Conservation (phyloP, 2,113 vertebrate genomes). For the Arenaria interpres region DNA sequence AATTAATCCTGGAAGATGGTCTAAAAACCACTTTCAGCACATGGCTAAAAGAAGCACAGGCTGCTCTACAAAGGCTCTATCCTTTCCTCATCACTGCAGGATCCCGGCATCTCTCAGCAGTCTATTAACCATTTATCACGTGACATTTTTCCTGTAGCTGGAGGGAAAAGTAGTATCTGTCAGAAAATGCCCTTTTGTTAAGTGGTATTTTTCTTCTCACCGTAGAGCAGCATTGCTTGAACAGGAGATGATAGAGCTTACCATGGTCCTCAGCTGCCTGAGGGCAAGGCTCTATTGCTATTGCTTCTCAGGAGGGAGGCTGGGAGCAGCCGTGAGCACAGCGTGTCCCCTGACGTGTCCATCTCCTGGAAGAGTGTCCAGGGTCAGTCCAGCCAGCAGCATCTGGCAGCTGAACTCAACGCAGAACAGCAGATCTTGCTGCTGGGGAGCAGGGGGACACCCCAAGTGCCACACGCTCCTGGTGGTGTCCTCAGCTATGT, state of each 20-base stretch:
- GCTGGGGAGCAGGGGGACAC: not conserved
- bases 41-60: not conserved
- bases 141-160: not conserved
- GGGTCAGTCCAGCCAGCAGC: not conserved
- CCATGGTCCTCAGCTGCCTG: not conserved
- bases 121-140: not conserved
- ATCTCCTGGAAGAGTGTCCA: not conserved
- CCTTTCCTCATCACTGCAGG: not conserved
- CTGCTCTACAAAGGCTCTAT: not conserved
- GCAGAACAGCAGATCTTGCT: not conserved
- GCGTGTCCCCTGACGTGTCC: not conserved
- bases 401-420: not conserved
- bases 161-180: not conserved
- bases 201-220: not conserved
- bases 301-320: not conserved
- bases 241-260: not conserved
- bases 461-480: not conserved
- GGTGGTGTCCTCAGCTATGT: not conserved
- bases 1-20: not conserved
- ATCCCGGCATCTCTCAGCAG: not conserved
- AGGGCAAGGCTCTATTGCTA: not conserved
- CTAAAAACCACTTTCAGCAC: not conserved
- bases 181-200: not conserved
- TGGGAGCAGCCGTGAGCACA: not conserved
- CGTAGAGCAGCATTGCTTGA: not conserved